Base-by-base conservation (phyloP, 2,113 vertebrate species). In the Antechinus flavipes region DNA sequence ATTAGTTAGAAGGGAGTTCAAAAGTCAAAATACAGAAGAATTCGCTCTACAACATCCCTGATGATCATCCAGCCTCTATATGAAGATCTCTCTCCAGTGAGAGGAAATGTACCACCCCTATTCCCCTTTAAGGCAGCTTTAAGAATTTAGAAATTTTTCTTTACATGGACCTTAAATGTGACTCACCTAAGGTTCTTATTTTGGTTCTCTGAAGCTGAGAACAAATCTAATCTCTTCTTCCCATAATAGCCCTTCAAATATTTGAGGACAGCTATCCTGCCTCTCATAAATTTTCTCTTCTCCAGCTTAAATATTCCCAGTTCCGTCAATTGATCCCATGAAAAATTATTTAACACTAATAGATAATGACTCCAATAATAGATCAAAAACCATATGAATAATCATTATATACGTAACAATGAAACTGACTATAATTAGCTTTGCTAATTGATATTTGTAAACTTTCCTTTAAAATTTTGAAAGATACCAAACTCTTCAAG, bases 381-480 rank as follows among this genome's bases (percentile, higher is more conserved):
- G 6, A 56, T 2, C 47, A 92, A 94, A 61, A 42, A 50, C 55
- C 12, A n/a, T 0, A 35, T 0, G 30, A 27, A 25, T 42, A 76
- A 94, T 90, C 2, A 56, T 35, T 91, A 42, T 12, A 35, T 0
- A 16, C 46, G 6, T 52, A 54, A 42, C 35, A 54, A 68, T n/a
- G 24, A 35, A 54, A 90, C 56, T 8, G 42, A 50, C 25, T 55
- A 0, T 7, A 53, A 55, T n/a, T 5, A 94, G 84, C 89, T 58
- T 2, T 55, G 14, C 26, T 84, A 84, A 84, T 42, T 84, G 46
- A 1, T 56, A 52, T 54, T 54, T 91, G 49, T 3, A 91, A 14
- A 30, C 24, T 54, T 93, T 19, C 53, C 54, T 93, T 96, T 95
- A 90, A 76, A 93, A 95, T 92, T 3, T 1, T 24, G 50, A 96